Evolutionary conservation across 2,888 invertebrate genomes (phyloP).

Genomic region (Allolobophora icterica): DNA sequence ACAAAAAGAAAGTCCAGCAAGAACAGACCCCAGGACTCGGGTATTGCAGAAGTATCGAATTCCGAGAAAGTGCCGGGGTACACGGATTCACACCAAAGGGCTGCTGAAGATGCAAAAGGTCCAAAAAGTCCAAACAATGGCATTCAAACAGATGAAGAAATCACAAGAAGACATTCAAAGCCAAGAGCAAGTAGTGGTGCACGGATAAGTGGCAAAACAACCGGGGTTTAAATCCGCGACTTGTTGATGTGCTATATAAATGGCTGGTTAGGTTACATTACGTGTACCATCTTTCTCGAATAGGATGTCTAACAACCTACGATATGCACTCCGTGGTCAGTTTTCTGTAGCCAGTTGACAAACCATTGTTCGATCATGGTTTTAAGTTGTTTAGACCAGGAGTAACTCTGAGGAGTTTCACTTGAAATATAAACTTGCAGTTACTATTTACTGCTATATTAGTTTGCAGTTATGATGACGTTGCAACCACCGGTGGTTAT

Average conservation of each 20-base stretch:
- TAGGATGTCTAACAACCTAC: neutral
- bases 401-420: neutral
- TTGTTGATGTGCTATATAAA: neutral
- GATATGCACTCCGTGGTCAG: neutral
- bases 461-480: neutral
- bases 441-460: neutral
- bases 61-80: neutral
- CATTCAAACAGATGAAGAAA: neutral
- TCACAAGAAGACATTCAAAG: neutral
- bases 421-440: neutral
- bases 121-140: neutral
- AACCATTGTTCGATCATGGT: neutral
- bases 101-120: neutral
- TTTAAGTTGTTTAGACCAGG: neutral
- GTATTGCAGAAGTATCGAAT: neutral
- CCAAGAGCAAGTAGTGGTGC: neutral
- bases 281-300: neutral
- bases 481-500: neutral
- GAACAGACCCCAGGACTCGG: neutral
- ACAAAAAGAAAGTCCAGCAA: neutral
- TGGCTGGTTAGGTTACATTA: neutral
- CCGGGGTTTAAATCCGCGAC: neutral
- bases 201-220: neutral
- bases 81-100: neutral
- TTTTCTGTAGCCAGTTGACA: neutral